These are phyloP conservation scores for Eulemur macaco DNA, from an alignment of 2,113 vertebrate species.

Conservation along the genomic window DNA sequence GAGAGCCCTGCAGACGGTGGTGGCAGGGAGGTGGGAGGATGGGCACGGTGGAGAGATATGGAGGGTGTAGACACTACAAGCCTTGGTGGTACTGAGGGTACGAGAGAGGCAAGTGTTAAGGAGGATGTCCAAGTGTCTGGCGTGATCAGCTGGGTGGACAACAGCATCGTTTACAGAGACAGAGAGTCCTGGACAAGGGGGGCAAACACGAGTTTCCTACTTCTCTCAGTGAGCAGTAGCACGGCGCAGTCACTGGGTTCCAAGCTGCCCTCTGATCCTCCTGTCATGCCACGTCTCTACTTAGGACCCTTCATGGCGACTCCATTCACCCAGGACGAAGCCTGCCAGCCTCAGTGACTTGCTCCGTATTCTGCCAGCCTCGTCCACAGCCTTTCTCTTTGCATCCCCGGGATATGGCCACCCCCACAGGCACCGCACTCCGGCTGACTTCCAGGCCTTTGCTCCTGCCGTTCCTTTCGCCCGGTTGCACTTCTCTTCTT, in stretches of 20 bases:
- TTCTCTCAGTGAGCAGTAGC: neutral
- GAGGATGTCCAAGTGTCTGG: neutral
- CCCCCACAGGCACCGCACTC: fast-evolving
- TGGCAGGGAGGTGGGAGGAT: neutral
- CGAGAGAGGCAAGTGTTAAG: neutral
- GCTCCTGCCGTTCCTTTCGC: neutral
- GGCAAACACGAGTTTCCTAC: neutral
- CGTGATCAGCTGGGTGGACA: neutral
- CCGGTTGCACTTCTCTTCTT: neutral
- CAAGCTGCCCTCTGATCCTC: neutral
- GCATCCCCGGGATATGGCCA: neutral
- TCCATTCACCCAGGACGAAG: neutral
- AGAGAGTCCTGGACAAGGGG: neutral
- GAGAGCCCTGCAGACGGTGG: neutral
- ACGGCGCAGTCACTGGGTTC: neutral
- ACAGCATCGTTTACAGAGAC: neutral
- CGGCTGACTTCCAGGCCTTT: neutral
- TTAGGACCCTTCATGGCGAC: neutral
- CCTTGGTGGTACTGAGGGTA: neutral
- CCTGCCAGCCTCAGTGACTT: neutral
- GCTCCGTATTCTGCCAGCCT: neutral
- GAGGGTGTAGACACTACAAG: neutral
- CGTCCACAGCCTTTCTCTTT: neutral
- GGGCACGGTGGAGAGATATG: neutral
- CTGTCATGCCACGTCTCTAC: no score